Evolutionary conservation across 2,797 vertebrate species (phyloP).

Genomic region (Eulemur coronatus): DNA sequence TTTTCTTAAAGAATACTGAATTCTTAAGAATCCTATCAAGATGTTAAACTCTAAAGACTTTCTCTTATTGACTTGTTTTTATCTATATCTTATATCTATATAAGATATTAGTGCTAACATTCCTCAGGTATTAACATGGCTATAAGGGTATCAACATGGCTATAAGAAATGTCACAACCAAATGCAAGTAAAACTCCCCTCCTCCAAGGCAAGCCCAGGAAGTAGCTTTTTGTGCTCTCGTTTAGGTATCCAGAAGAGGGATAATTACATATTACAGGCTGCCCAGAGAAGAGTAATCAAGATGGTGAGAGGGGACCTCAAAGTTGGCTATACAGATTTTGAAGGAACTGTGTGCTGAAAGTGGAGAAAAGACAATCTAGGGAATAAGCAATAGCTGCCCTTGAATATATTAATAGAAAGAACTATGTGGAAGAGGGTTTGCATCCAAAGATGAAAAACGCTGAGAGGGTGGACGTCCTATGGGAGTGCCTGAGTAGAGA

Average conservation of each 20-base stretch:
- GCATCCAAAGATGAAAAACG: neutral
- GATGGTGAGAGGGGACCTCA: neutral
- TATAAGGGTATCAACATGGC: neutral
- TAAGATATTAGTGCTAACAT: neutral
- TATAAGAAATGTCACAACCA: neutral
- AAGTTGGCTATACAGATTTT: neutral
- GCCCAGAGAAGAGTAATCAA: neutral
- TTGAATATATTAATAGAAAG: neutral
- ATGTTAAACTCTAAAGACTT: slow-evolving; percentile 44
- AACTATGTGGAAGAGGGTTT: neutral
- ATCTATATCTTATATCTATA: neutral
- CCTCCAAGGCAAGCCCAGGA: neutral
- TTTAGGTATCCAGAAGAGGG: neutral
- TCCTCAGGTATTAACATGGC: neutral
- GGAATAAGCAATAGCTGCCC: neutral
- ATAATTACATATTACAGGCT: neutral
- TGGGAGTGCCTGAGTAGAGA: neutral
- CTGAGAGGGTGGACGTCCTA: neutral
- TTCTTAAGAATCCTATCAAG: neutral
- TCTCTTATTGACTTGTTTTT: slow-evolving; percentile 4
- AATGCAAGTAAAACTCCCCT: neutral
- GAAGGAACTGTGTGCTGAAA: neutral
- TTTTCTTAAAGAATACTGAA: slow-evolving; percentile 20
- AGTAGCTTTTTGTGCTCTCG: neutral
- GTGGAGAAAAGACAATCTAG: neutral